Evolutionary conservation across 2,113 vertebrate species (phyloP).

Genomic region (Clupea harengus): DNA sequence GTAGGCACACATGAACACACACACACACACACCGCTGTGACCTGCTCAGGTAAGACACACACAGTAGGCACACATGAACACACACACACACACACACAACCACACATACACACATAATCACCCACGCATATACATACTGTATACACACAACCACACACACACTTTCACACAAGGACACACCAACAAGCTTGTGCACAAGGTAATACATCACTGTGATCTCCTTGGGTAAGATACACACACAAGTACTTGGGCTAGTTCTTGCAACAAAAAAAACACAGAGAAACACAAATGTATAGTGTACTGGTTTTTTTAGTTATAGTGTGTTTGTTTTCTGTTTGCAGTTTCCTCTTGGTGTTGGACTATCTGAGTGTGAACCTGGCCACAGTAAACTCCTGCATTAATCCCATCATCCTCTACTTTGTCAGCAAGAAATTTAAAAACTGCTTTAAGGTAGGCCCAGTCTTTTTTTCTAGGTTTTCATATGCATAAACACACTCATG

Average conservation of each 20-base stretch:
- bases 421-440: constrained; percentile 99
- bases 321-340: too few relatives aligned
- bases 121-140: too few relatives aligned
- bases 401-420: constrained; percentile 96
- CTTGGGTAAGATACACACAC: background rate
- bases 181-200: background rate
- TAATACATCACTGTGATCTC: background rate
- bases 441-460: constrained; percentile 80
- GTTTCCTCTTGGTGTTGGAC: constrained; percentile 66
- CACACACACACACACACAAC: too few relatives aligned
- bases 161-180: background rate
- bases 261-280: too few relatives aligned
- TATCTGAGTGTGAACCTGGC: constrained; percentile 89
- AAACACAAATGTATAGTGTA: too few relatives aligned
- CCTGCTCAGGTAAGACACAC: too few relatives aligned
- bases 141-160: background rate
- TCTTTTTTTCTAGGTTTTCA: too few relatives aligned
- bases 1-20: too few relatives aligned
- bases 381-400: constrained; percentile 97
- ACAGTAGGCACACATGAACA: too few relatives aligned
- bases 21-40: too few relatives aligned
- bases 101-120: background rate
- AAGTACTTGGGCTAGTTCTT: too few relatives aligned
- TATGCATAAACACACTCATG: background rate
- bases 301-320: too few relatives aligned